These are phyloP conservation scores for Gallinago paraguaiae DNA, from an alignment of 2,113 vertebrate genomes.

Conservation along the genomic window DNA sequence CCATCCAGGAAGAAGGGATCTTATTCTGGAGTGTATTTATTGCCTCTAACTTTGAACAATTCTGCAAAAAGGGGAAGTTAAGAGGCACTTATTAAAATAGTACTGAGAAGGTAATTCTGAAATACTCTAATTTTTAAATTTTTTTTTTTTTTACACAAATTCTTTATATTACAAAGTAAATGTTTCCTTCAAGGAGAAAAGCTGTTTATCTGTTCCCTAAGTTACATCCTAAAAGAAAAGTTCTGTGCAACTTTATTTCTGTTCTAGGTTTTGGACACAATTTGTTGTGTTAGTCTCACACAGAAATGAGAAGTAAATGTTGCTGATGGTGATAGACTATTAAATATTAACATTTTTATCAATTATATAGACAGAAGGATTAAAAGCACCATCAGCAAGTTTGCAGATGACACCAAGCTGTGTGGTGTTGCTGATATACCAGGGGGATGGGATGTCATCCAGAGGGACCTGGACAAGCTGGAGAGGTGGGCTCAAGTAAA, in stretches of 20 bases:
- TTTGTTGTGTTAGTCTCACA: not conserved
- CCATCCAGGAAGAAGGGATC: constrained; percentile 60
- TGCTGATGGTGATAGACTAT: not conserved
- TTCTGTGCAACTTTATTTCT: not conserved
- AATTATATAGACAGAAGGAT: too few species aligned
- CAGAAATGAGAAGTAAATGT: not conserved
- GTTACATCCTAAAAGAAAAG: not conserved
- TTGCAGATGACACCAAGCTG: too few species aligned
- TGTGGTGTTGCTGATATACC: too few species aligned
- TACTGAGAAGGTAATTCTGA: not conserved
- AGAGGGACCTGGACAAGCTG: too few species aligned
- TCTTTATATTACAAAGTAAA: not conserved
- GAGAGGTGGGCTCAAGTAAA: too few species aligned
- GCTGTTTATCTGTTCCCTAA: not conserved
- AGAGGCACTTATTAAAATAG: not conserved
- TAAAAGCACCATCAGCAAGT: too few species aligned
- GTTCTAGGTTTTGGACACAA: not conserved
- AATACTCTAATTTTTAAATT: not conserved
- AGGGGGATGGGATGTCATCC: too few species aligned
- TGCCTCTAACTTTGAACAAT: not conserved
- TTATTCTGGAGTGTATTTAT: not conserved
- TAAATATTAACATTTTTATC: not conserved
- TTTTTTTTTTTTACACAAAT: not conserved
- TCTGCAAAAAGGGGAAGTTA: not conserved
- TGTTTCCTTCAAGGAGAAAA: not conserved